Evolutionary conservation across 1,140 invertebrate species (phyloP).

Genomic region (Drosophila tsacasi): DNA sequence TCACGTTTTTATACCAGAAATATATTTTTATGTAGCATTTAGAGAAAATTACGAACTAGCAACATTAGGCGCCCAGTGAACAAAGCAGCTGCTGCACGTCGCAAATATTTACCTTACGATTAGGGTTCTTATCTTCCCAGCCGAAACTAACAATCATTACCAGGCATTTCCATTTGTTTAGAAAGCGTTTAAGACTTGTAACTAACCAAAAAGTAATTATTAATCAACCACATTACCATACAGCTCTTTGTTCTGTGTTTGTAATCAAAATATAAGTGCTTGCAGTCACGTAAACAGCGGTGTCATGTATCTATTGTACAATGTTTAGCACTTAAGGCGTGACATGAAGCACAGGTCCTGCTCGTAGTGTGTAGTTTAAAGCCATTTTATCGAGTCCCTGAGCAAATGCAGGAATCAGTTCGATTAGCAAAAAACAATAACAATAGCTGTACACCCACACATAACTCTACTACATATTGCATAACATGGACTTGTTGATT

Average conservation of each 20-base stretch:
- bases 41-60: conserved; percentile 68
- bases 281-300: conserved; percentile 11
- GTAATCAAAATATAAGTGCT: conserved; percentile 33
- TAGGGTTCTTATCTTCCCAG: conserved; percentile 36
- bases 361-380: conserved; percentile 32
- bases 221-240: conserved; percentile 67
- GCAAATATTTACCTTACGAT: conserved; percentile 39
- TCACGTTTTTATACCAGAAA: conserved; percentile 58
- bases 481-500: conserved; percentile 81
- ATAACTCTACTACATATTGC: conserved; percentile 51
- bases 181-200: conserved; percentile 79
- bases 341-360: conserved; percentile 41
- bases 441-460: conserved; percentile 54
- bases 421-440: conserved; percentile 40
- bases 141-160: conserved; percentile 63
- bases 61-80: conserved; percentile 70
- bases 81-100: conserved; percentile 60
- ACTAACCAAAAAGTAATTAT: conserved; percentile 84
- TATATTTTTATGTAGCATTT: conserved; percentile 67
- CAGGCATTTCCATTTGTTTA: conserved; percentile 71
- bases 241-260: conserved; percentile 49
- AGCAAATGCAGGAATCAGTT: conserved; percentile 36
- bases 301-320: conserved; percentile 53
- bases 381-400: conserved; percentile 34
- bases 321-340: conserved; percentile 47